Percentiles rank a stretch among this genome's conserved stretches.
These are phyloP conservation scores for Emys orbicularis DNA, from an alignment of 2,797 vertebrate species.

Conservation along the genomic window DNA sequence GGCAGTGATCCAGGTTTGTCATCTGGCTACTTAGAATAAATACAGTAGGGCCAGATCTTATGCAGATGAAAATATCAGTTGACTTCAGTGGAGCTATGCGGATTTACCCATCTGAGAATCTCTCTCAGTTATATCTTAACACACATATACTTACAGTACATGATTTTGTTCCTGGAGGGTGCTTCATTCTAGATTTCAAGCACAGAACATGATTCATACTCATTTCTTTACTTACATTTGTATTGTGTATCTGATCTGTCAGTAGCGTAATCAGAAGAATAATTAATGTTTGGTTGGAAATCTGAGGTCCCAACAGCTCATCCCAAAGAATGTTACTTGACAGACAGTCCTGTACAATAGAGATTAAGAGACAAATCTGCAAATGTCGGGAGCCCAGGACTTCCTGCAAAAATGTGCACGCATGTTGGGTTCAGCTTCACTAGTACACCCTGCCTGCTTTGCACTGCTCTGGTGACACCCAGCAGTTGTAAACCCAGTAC, in stretches of 20 bases:
- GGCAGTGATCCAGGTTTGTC: accelerated
- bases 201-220: conserved; percentile 15
- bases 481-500: accelerated
- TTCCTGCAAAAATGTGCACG: neutral
- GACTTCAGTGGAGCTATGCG: accelerated
- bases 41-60: accelerated
- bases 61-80: neutral
- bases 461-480: accelerated
- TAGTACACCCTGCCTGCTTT: neutral
- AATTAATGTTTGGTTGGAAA: conserved; percentile 69
- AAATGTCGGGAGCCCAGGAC: conserved; percentile 21
- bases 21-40: neutral
- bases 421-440: accelerated
- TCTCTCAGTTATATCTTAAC: neutral
- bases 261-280: conserved; percentile 62
- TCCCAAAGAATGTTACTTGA: conserved; percentile 64
- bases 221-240: conserved; percentile 47
- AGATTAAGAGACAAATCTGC: conserved; percentile 43
- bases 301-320: conserved; percentile 66
- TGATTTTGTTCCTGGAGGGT: conserved; percentile 28
- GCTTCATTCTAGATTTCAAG: conserved; percentile 43
- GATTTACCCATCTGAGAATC: neutral
- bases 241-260: conserved; percentile 47
- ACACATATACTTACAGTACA: neutral
- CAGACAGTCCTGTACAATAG: conserved; percentile 27